Evolutionary conservation across 1,140 invertebrate species (phyloP), one percentile per base, ranked within the genome.

Genomic region (Cylas formicarius): DNA sequence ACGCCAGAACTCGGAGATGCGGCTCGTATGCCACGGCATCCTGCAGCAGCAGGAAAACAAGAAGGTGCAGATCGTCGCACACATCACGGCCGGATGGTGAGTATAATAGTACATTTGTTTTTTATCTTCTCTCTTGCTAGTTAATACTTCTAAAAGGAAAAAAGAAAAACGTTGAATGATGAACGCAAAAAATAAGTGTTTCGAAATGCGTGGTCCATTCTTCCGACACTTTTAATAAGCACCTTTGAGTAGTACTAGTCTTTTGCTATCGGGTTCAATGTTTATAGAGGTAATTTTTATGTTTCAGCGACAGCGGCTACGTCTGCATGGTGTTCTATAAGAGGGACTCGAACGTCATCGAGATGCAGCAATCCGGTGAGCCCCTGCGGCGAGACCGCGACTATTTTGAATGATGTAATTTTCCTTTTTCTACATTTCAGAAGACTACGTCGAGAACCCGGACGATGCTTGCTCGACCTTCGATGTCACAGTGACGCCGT

Each of bases 311-410:
- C 62, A 89, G 83, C 44, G 87, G 87, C 16, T 90, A 84, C 69
- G 79, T 86, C 60, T 92, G 88, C 66, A 82, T 90, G 76, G 75
- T 78, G 55, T 85, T 90, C 61, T 81, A 86, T 67, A 78, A 80
- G 44, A 77, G 87, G 42, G 84, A 84, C 56, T 74, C 76, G 24
- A 78, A 82, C 63, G 84, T 90, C 44, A 81, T 90, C 44, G 87
- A 92, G 69, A 71, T 86, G 40, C 82, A 84, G 67, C 74, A 82
- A 46, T 62, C 64, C 22, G 52, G 56, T 55, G 48, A 46, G 32
- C 24, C 41, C 16, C 14, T 13, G 14, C 21, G 36, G 14, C 9
- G 13, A 43, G n/a, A n/a, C n/a, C n/a, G n/a, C n/a, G n/a, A n/a
- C n/a, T n/a, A n/a, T n/a, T n/a, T n/a, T n/a, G n/a, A n/a, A n/a